Conservation (phyloP, 2,888 invertebrate species). For the Plebejus argus region DNA sequence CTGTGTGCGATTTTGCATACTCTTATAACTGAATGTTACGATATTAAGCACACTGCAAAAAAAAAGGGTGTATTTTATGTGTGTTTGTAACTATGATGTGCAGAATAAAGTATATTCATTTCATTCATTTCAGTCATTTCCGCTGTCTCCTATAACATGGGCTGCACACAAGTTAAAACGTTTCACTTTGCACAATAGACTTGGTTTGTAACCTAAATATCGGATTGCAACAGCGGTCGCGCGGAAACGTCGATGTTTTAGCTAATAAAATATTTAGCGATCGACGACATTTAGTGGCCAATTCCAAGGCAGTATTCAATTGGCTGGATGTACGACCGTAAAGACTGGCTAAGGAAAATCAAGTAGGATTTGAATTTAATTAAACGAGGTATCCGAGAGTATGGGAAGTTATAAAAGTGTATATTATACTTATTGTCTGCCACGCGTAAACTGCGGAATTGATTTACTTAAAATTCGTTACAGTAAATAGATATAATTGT, state of each 20-base stretch:
- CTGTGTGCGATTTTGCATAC: too few relatives aligned
- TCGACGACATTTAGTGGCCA: constrained; percentile 45
- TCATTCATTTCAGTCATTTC: too few relatives aligned
- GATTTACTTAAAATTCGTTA: too few relatives aligned
- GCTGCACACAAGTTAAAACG: constrained; percentile 60
- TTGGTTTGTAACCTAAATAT: constrained; percentile 78
- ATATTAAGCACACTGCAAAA: too few relatives aligned
- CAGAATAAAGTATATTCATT: too few relatives aligned
- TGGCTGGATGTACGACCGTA: neutral
- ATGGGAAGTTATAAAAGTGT: too few relatives aligned
- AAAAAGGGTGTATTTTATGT: too few relatives aligned
- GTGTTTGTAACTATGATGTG: too few relatives aligned
- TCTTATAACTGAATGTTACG: too few relatives aligned
- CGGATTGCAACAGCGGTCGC: constrained; percentile 63
- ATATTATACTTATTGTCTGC: too few relatives aligned
- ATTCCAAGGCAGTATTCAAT: neutral
- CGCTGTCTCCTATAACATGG: constrained; percentile 46
- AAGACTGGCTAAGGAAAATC: neutral
- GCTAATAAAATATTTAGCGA: constrained; percentile 57
- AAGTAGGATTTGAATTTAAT: neutral
- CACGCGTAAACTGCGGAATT: too few relatives aligned
- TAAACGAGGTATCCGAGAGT: neutral
- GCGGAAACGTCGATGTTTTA: constrained; percentile 60
- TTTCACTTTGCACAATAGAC: constrained; percentile 76
- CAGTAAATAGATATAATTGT: too few relatives aligned